A percentile compares a stretch with the other conserved stretches of the same genome.
Conservation (phyloP, 2,113 vertebrate genomes). For the Heptranchias perlo region DNA sequence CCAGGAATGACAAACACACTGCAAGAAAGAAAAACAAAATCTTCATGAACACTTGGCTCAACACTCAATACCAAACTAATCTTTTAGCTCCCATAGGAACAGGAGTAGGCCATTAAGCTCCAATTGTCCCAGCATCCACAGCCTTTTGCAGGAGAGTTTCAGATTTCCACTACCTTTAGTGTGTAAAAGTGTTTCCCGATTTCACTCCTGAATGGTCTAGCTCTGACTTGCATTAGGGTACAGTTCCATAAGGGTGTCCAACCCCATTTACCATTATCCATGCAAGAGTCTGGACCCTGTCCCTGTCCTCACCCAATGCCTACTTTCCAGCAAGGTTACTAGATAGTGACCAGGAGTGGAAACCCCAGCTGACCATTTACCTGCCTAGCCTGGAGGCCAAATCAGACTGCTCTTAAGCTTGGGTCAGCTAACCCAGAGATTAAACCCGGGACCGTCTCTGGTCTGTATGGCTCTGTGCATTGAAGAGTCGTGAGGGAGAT, state of each 20-base stretch:
- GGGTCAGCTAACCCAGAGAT: neutral
- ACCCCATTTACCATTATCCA: too few relatives aligned
- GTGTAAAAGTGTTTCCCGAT: neutral
- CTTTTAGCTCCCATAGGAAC: neutral
- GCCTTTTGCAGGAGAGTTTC: neutral
- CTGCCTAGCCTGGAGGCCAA: too few relatives aligned
- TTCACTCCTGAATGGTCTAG: neutral
- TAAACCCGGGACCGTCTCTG: neutral
- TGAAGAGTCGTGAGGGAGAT: neutral
- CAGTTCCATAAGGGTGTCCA: too few relatives aligned
- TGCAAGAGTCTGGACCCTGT: too few relatives aligned
- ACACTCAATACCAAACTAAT: neutral
- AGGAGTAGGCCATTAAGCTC: neutral
- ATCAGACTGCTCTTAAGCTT: neutral
- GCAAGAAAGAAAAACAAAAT: conserved; percentile 47
- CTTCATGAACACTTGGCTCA: neutral
- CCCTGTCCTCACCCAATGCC: too few relatives aligned
- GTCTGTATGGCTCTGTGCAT: neutral
- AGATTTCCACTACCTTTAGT: neutral
- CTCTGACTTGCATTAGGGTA: too few relatives aligned
- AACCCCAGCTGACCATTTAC: too few relatives aligned
- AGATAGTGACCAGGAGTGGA: too few relatives aligned
- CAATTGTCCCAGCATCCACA: neutral
- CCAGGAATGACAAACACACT: conserved; percentile 89
- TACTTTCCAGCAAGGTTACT: too few relatives aligned